Evolutionary conservation across 2,888 invertebrate species (phyloP).

Genomic region (Cryptocheilus praepositus): DNA sequence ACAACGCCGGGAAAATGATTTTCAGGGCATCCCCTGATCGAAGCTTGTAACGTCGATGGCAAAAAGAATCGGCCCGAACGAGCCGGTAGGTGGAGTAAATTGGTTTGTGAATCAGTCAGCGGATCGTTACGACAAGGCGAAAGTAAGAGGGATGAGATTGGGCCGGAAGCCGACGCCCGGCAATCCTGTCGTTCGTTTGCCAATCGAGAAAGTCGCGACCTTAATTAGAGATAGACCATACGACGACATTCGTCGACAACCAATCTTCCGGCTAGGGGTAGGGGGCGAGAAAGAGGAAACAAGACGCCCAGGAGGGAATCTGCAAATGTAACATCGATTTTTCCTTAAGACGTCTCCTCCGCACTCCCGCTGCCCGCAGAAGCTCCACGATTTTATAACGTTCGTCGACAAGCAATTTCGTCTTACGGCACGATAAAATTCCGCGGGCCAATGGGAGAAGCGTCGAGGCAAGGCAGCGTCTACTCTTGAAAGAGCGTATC

Average conservation of each 20-base stretch:
- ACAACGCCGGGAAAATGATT: slow-evolving; percentile 22
- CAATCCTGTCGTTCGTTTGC: slow-evolving; percentile 15
- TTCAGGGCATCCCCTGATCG: slow-evolving; percentile 18
- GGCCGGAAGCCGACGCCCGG: neutral
- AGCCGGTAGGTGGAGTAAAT: slow-evolving; percentile 7
- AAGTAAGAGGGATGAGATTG: neutral
- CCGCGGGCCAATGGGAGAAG: slow-evolving; percentile 11
- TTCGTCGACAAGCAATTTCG: slow-evolving; percentile 60
- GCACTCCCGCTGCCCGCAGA: neutral
- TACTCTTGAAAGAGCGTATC: neutral
- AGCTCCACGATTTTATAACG: slow-evolving; percentile 59
- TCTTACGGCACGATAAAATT: slow-evolving; percentile 65
- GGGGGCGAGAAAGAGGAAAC: neutral
- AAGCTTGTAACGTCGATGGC: slow-evolving; percentile 21
- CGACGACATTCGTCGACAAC: slow-evolving; percentile 9
- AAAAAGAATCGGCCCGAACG: slow-evolving; percentile 23
- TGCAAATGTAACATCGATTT: slow-evolving; percentile 45
- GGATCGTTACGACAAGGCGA: slow-evolving; percentile 5
- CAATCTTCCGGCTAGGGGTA: slow-evolving; percentile 5
- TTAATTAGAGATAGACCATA: slow-evolving; percentile 16
- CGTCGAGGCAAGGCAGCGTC: neutral
- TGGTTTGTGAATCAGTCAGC: slow-evolving; percentile 2
- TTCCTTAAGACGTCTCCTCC: slow-evolving; percentile 33
- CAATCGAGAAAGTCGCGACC: slow-evolving; percentile 17
- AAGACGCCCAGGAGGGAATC: slow-evolving; percentile 1